Evolutionary conservation across 2,113 vertebrate genomes (phyloP), one percentile per base, ranked within the genome.

Genomic region (Pluvialis apricaria): DNA sequence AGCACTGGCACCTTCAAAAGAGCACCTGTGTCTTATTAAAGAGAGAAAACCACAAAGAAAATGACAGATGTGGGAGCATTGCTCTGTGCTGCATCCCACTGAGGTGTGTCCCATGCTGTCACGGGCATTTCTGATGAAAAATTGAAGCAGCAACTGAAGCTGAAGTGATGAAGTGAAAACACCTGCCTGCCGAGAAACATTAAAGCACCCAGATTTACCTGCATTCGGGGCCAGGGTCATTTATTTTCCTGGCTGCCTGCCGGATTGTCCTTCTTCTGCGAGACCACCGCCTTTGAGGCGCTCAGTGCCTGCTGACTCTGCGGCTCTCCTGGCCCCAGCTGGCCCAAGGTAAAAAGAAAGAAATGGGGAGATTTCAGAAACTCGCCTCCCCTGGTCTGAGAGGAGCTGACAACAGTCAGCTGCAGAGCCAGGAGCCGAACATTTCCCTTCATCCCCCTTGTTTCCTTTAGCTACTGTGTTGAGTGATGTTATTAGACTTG

Each of bases 381-480:
- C 47, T 90, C 78, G 55, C 38, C 64, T 95, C 11, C 36, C 40
- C 31, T 75, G 60, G 38, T 57, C 75, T 83, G 82, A 94, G 51
- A 95, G 45, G 57, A 93, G 70, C 87, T 92, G 81, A 69, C 49
- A 70, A n/a, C 69, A 91, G 73, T 70, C 84, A 95, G 83, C 58
- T 85, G 81, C 78, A 5, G 45, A 94, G 75, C 87, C 94, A 88
- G 94, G 51, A 90, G 82, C 70, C 64, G 78, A 90, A 55, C 6
- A 7, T 62, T 89, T 87, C 54, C 49, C 73, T 90, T 89, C 75
- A 72, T 54, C 83, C 72, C n/a, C 58, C 89, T 94, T 57, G 51
- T 54, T 94, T 95, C 84, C 92, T 90, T 92, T 64, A 91, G 95
- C 95, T 96, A 95, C 96, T 89, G 91, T 96, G 71, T 44, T 94